Evolutionary conservation across 2,113 vertebrate genomes (phyloP).

Genomic region (Sturnira hondurensis): DNA sequence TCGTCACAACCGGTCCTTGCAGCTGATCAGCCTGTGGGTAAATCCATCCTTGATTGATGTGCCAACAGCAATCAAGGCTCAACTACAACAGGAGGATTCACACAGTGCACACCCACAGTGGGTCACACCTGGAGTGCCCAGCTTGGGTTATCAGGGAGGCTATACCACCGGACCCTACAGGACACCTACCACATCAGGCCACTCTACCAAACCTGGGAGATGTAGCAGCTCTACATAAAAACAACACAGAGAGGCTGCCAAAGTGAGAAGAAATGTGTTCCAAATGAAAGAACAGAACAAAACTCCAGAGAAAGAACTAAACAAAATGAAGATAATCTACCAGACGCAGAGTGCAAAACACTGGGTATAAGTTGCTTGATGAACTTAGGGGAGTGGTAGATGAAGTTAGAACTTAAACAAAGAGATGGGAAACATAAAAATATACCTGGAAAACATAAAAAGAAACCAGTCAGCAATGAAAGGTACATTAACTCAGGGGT

Average conservation of each 20-base stretch:
- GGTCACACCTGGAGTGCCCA: not conserved
- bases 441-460: not conserved
- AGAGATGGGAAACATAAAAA: not conserved
- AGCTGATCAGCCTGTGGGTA: not conserved
- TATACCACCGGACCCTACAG: not conserved
- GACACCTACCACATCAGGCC: not conserved
- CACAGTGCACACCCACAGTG: not conserved
- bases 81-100: not conserved
- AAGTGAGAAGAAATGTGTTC: not conserved
- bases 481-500: not conserved
- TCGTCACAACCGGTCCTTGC: not conserved
- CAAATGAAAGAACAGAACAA: not conserved
- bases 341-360: not conserved
- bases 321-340: not conserved
- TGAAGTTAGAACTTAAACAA: not conserved
- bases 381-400: not conserved
- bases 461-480: not conserved
- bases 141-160: not conserved
- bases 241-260: not conserved
- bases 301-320: not conserved
- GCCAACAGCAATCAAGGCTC: not conserved
- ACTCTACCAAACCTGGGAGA: not conserved
- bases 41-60: not conserved
- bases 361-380: not conserved
- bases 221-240: not conserved